Conservation (phyloP, 2,113 vertebrate genomes). For the Microtus richardsoni region DNA sequence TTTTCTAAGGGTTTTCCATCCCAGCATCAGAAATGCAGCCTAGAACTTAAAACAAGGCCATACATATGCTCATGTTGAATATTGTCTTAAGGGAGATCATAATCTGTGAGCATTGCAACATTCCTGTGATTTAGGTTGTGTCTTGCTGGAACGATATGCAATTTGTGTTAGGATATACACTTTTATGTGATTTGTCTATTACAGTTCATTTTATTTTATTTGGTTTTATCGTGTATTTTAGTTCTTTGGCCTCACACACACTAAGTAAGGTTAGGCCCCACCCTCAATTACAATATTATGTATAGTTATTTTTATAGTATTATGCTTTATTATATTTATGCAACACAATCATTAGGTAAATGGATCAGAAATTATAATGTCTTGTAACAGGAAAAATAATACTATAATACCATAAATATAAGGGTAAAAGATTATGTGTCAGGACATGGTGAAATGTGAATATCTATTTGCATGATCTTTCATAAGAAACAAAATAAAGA, state of each 20-base stretch:
- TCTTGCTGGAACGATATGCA: neutral
- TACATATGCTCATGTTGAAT: neutral
- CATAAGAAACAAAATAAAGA: neutral
- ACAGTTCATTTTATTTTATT: neutral
- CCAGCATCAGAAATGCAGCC: neutral
- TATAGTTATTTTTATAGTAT: neutral
- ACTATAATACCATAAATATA: neutral
- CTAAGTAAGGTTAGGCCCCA: neutral
- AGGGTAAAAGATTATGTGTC: neutral
- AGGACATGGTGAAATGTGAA: neutral
- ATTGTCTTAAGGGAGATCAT: neutral
- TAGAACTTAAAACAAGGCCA: fast-evolving
- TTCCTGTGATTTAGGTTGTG: neutral
- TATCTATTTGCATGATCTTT: neutral
- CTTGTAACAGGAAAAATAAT: neutral
- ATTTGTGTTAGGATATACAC: neutral
- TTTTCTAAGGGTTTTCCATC: neutral
- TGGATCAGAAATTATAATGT: neutral
- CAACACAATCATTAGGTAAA: neutral
- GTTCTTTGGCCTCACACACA: neutral
- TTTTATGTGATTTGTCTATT: neutral
- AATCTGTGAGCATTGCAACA: neutral
- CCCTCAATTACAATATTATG: neutral
- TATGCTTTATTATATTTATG: neutral
- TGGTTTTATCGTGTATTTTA: neutral